Evolutionary conservation across 2,797 vertebrate genomes (phyloP), one percentile per base, ranked within the genome.

Genomic region (Thamnophis elegans): DNA sequence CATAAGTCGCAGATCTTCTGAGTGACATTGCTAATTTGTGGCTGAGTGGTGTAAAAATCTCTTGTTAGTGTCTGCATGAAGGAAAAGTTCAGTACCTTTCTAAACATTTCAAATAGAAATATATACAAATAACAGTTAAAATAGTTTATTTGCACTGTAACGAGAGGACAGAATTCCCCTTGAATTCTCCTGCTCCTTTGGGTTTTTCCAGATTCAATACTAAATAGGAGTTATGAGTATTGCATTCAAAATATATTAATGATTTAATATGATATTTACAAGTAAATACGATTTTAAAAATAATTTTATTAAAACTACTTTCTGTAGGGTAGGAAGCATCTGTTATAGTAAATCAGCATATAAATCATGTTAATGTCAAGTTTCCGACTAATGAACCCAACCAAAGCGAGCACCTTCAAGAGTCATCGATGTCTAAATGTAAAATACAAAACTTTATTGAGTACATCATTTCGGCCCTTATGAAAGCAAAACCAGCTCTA

Each of bases 121-220:
- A 90, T 54, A 92, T 95, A 94, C 89, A 53, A 73, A 10, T 16
- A 55, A 51, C 62, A 85, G 94, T 95, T 54, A 93, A 93, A 96
- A 95, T 92, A 68, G 10, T 42, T 95, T 93, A 18, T 92, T 93
- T 94, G 91, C 93, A 86, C 92, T 94, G 95, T 90, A 91, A 95
- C 92, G 93, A 92, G 92, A 68, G 5, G 32, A 51, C 11, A 36
- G 47, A 22, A 91, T 95, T 93, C 90, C 92, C 90, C 89, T 87
- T 94, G 60, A 92, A 22, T 94, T 91, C 92, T 5, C 88, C 68
- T 94, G 47, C 90, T 82, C 94, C 92, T 53, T 91, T 85, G 36
- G 91, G 36, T 92, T 94, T 93, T 86, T 91, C 82, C 47, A 12
- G 73, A 91, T 92, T 18, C 68, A 96, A 82, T 82, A 89, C 92